Conservation (phyloP, 1,140 invertebrate genomes). For the Babylonia areolata region DNA sequence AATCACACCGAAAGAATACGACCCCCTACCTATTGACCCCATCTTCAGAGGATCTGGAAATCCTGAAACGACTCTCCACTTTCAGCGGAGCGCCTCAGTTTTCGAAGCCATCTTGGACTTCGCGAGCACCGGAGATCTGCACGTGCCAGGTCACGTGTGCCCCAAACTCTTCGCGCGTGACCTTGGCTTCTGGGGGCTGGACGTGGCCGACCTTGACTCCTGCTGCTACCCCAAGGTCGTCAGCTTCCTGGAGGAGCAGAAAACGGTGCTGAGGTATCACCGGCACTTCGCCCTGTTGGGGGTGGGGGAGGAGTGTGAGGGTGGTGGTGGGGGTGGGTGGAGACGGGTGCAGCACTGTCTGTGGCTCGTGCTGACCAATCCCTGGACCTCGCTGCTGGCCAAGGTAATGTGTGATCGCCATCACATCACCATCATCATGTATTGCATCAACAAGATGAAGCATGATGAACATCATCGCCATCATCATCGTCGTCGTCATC, state of each 20-base stretch:
- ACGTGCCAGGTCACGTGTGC: slow-evolving; percentile 58
- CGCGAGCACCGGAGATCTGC: slow-evolving; percentile 58
- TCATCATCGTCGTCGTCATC: too few relatives aligned
- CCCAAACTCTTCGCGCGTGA: slow-evolving; percentile 54
- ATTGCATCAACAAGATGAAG: too few relatives aligned
- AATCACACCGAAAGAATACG: not conserved
- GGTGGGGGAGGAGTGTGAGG: not conserved
- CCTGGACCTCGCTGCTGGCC: not conserved
- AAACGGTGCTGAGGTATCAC: slow-evolving; percentile 47
- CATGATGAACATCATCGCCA: too few relatives aligned
- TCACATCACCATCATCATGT: too few relatives aligned
- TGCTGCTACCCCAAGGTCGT: slow-evolving; percentile 61
- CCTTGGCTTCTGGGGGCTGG: slow-evolving; percentile 64
- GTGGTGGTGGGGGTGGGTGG: not conserved
- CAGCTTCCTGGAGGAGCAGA: slow-evolving; percentile 50
- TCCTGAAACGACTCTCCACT: not conserved
- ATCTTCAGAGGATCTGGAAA: not conserved
- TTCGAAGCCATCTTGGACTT: slow-evolving; percentile 58
- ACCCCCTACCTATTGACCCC: not conserved
- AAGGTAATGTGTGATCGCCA: not conserved
- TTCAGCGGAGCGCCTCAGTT: not conserved
- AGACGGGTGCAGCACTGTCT: not conserved
- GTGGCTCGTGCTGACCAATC: not conserved
- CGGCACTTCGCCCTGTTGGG: not conserved
- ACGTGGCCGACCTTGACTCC: slow-evolving; percentile 43